These are phyloP conservation scores for Cariama cristata DNA, from an alignment of 2,113 vertebrate genomes.

Conservation along the genomic window DNA sequence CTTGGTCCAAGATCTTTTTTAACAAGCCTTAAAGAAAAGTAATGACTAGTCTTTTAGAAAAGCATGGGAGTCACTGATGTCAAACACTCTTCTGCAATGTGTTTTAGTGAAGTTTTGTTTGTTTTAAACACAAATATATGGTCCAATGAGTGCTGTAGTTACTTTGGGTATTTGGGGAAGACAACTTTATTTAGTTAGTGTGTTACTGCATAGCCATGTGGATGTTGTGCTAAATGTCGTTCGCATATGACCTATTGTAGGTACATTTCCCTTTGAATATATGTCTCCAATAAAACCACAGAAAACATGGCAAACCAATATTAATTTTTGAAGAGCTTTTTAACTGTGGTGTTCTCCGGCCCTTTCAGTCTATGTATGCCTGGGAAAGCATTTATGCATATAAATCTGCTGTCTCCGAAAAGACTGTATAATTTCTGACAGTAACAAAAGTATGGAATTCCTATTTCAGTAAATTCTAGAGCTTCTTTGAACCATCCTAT, in stretches of 20 bases:
- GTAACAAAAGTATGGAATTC: neutral
- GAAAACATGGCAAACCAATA: neutral
- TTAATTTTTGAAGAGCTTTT: neutral
- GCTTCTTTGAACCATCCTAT: neutral
- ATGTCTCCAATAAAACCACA: neutral
- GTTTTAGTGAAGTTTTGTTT: slow-evolving; percentile 1
- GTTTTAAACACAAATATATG: neutral
- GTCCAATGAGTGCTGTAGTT: neutral
- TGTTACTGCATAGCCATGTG: neutral
- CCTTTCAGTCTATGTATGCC: neutral
- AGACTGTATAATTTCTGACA: neutral
- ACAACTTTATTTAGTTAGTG: slow-evolving; percentile 16
- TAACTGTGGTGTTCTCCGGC: neutral
- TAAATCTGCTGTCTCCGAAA: neutral
- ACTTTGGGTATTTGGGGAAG: neutral
- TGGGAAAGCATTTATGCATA: neutral
- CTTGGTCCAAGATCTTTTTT: slow-evolving; percentile 3
- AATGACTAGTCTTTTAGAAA: neutral
- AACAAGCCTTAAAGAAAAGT: neutral
- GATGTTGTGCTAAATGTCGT: slow-evolving; percentile 1
- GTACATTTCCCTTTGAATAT: slow-evolving; percentile 31
- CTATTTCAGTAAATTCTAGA: neutral
- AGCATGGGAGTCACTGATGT: neutral
- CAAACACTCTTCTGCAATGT: neutral
- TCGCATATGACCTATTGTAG: neutral